These are phyloP conservation scores for Enhydra lutris DNA, from an alignment of 2,113 vertebrate species.

Conservation along the genomic window DNA sequence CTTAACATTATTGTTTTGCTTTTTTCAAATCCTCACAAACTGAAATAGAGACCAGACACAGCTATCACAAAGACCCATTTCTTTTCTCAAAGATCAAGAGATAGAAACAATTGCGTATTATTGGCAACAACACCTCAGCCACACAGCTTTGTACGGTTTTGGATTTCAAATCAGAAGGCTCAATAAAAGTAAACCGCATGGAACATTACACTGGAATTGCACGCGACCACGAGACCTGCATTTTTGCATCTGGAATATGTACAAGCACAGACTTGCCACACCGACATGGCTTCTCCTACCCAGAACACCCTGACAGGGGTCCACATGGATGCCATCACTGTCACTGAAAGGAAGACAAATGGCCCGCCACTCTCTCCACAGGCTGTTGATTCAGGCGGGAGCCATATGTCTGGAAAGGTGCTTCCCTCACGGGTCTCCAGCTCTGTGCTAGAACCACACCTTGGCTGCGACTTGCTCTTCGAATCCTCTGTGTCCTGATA, in stretches of 20 bases:
- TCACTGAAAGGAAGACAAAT: neutral
- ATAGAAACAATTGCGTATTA: neutral
- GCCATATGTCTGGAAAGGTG: neutral
- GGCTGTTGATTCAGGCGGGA: neutral
- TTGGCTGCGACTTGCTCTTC: neutral
- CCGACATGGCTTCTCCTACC: neutral
- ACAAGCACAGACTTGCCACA: neutral
- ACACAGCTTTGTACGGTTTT: neutral
- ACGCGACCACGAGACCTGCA: accelerated
- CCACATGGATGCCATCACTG: neutral
- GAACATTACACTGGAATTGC: neutral
- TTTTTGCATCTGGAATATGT: neutral
- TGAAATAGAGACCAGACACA: neutral
- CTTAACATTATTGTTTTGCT: neutral
- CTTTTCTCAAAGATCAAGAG: constrained; percentile 20
- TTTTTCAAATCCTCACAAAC: constrained; percentile 6
- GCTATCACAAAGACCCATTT: neutral
- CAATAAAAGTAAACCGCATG: neutral
- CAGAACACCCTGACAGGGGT: neutral
- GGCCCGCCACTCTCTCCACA: neutral
- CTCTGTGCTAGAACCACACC: neutral
- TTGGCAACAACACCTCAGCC: neutral
- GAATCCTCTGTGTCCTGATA: neutral
- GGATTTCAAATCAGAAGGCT: constrained; percentile 24
- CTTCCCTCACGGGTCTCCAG: neutral